Percentiles rank a stretch among this genome's conserved stretches.
These are phyloP conservation scores for Setophaga coronata DNA, from an alignment of 2,113 vertebrate genomes.

Conservation along the genomic window DNA sequence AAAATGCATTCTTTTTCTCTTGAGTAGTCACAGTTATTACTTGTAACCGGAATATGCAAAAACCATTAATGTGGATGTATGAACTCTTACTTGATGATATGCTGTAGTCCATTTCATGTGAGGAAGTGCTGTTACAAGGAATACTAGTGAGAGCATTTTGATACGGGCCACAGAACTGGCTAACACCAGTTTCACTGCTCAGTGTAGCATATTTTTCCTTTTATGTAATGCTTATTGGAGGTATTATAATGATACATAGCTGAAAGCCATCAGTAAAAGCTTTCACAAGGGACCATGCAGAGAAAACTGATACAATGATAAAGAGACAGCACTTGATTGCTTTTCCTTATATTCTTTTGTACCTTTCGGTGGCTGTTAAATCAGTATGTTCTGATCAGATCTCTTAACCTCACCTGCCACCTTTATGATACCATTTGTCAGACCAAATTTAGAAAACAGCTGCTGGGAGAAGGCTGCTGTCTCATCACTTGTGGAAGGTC, in stretches of 20 bases:
- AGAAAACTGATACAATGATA: slow-evolving; percentile 54
- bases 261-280: slow-evolving; percentile 43
- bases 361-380: slow-evolving; percentile 7
- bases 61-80: slow-evolving; percentile 37
- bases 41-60: slow-evolving; percentile 29
- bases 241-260: slow-evolving; percentile 39
- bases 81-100: slow-evolving; percentile 11
- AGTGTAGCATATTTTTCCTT: slow-evolving; percentile 31
- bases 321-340: slow-evolving; percentile 44
- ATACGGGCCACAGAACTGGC: slow-evolving; percentile 4
- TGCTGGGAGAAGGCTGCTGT: background rate
- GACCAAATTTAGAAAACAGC: slow-evolving; percentile 21
- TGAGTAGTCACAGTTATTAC: background rate
- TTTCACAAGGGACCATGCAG: background rate
- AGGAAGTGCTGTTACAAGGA: slow-evolving; percentile 38
- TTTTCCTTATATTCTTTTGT: slow-evolving; percentile 22
- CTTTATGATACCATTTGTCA: slow-evolving; percentile 1
- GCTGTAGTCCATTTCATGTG: slow-evolving; percentile 2
- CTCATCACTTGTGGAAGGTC: background rate
- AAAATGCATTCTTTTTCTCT: background rate
- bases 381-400: background rate
- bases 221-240: slow-evolving; percentile 28
- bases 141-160: background rate
- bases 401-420: background rate
- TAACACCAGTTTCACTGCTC: slow-evolving; percentile 27